phyloP scores from a whole-genome alignment of 1,140 invertebrate genomes.

The Neelides sp. region DNA sequence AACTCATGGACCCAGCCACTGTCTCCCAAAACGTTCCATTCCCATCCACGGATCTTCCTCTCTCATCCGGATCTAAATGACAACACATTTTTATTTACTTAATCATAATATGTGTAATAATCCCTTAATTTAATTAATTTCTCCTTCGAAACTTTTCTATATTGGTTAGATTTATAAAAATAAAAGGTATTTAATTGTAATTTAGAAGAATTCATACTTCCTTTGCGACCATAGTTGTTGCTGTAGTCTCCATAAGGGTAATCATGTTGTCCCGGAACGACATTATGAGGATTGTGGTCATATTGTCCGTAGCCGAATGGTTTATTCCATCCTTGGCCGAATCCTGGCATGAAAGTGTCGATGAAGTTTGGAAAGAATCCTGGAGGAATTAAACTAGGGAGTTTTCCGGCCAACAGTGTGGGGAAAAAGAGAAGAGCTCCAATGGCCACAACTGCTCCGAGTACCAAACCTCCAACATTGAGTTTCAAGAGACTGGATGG shows the following conservation, averaged over 20 bases:
- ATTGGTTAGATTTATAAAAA: background rate
- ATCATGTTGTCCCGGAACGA: background rate
- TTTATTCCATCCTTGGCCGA: conserved; percentile 12
- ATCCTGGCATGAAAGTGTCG: conserved; percentile 14
- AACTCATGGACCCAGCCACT: conserved; percentile 2
- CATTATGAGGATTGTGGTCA: conserved; percentile 1
- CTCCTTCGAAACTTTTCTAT: background rate
- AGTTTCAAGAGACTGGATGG: conserved; percentile 22
- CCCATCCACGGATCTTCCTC: background rate
- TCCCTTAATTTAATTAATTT: background rate
- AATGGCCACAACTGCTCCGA: conserved; percentile 23
- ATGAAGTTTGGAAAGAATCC: conserved; percentile 16
- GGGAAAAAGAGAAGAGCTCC: conserved; percentile 22
- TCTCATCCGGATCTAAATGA: conserved; percentile 2
- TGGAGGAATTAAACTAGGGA: background rate
- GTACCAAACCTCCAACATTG: conserved; percentile 24
- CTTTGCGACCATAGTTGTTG: background rate
- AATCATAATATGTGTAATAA: background rate
- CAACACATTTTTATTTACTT: background rate
- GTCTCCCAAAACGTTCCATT: background rate
- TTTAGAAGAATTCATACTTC: background rate
- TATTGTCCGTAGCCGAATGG: conserved; percentile 15
- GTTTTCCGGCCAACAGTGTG: conserved; percentile 8
- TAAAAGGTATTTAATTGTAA: conserved; percentile 4
- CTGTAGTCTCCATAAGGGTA: background rate